These are phyloP conservation scores for Rhingia campestris DNA, from an alignment of 2,888 invertebrate species.

Conservation along the genomic window DNA sequence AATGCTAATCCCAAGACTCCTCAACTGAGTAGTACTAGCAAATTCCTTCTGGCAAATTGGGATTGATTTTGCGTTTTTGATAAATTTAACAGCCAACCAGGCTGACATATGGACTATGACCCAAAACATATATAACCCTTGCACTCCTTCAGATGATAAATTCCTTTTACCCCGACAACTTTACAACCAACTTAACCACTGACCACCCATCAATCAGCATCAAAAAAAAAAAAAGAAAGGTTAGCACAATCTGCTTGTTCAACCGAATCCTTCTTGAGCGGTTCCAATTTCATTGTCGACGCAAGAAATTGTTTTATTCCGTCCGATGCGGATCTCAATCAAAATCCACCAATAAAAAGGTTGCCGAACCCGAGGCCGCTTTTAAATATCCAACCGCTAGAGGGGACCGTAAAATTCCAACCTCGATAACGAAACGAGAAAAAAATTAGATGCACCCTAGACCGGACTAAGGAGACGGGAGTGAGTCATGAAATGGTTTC, in stretches of 20 bases:
- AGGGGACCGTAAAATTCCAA: neutral
- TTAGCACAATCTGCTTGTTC: slow-evolving; percentile 16
- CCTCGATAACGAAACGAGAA: slow-evolving; percentile 27
- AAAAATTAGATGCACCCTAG: slow-evolving; percentile 4
- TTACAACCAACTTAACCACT: slow-evolving; percentile 25
- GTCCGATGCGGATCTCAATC: slow-evolving; percentile 47
- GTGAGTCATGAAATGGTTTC: slow-evolving; percentile 53
- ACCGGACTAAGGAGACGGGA: neutral
- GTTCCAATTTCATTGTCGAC: slow-evolving; percentile 35
- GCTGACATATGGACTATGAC: slow-evolving; percentile 23
- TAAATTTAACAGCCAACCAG: slow-evolving; percentile 29
- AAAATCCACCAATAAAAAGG: slow-evolving; percentile 45
- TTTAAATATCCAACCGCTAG: slow-evolving; percentile 17
- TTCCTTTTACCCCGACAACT: neutral
- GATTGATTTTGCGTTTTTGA: slow-evolving; percentile 35
- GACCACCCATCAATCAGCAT: slow-evolving; percentile 32
- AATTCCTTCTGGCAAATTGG: neutral
- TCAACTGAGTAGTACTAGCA: slow-evolving; percentile 18
- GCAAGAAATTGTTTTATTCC: slow-evolving; percentile 63
- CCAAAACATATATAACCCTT: slow-evolving; percentile 14
- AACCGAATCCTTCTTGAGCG: neutral
- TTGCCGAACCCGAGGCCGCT: slow-evolving; percentile 45
- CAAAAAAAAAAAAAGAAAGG: slow-evolving; percentile 19
- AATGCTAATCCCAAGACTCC: neutral
- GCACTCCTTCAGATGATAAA: neutral